Evolutionary conservation across 2,113 vertebrate genomes (phyloP), one percentile per base, ranked within the genome.

Genomic region (Gallinago undulata): DNA sequence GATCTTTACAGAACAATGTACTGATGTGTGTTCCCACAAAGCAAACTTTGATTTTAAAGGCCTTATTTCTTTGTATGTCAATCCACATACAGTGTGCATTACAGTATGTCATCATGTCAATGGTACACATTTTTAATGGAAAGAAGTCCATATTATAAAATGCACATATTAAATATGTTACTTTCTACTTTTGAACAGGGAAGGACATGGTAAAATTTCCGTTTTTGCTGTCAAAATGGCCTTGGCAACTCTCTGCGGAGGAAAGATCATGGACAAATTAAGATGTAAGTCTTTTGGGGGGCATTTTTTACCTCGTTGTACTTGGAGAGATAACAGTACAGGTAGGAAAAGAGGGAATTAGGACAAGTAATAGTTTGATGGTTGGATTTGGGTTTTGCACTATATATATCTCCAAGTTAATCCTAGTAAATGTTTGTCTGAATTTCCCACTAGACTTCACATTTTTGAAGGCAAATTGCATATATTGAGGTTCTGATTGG

Each of bases 201-300:
- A 99, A 97, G 98, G 99, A 96, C 98, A 98, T 75, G 99, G 99
- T 92, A 99, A 99, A 97, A 98, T 99, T 79, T 99, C 99, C 3
- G 98, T 99, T 93, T 99, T 99, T 98, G 99, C 99, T 93, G 98
- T 99, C 97, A 99, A 99, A 98, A 99, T 98, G 98, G 98, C 99
- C 80, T 97, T 99, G 91, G 99, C 99, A 77, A 99, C 99, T 16
- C 98, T 99, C 93, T 99, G 99, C 96, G 99, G 99, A 96, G 99
- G 99, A 89, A 99, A 99, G 97, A 99, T 99, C 97, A 98, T 99
- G 98, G 99, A 99, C 98, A 99, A 99, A 98, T 98, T 99, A 98
- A 99, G 99, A 99, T 99, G 99, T 99, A 98, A 99, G 99, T 97
- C 62, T 87, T 82, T 67, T 13, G 72, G 21, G 24, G 89, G 48